Evolutionary conservation across 2,797 vertebrate genomes (phyloP).

Genomic region (Mionectes olivaceus): DNA sequence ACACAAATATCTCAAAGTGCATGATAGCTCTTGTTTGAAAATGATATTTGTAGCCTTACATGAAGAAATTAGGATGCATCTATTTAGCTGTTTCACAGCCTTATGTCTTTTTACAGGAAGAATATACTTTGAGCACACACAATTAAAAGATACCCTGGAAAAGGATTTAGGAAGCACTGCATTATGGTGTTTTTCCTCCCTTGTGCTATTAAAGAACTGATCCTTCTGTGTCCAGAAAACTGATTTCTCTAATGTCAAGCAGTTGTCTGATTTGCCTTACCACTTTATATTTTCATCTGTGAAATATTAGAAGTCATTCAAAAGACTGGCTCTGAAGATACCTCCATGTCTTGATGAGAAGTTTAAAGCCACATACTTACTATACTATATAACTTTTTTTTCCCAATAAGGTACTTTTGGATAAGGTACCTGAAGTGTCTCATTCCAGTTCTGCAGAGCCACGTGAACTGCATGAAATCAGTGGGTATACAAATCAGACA

Average conservation of each 20-base stretch:
- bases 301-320: neutral
- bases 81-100: constrained; percentile 44
- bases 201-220: neutral
- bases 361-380: neutral
- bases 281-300: neutral
- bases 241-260: neutral
- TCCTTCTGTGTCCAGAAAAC: neutral
- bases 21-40: neutral
- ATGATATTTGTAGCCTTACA: neutral
- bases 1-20: constrained; percentile 28
- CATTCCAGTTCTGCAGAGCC: neutral
- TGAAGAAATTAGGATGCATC: constrained; percentile 14
- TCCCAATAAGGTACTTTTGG: neutral
- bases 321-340: neutral
- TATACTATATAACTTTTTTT: neutral
- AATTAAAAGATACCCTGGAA: neutral
- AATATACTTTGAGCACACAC: neutral
- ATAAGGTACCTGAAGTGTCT: constrained; percentile 5
- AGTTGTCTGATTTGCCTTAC: neutral
- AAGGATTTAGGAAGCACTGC: constrained; percentile 19
- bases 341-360: neutral
- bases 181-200: neutral
- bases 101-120: constrained; percentile 9
- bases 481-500: neutral
- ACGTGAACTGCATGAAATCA: neutral